Evolutionary conservation across 2,113 vertebrate species (phyloP).

Genomic region (Cnemophilus loriae): DNA sequence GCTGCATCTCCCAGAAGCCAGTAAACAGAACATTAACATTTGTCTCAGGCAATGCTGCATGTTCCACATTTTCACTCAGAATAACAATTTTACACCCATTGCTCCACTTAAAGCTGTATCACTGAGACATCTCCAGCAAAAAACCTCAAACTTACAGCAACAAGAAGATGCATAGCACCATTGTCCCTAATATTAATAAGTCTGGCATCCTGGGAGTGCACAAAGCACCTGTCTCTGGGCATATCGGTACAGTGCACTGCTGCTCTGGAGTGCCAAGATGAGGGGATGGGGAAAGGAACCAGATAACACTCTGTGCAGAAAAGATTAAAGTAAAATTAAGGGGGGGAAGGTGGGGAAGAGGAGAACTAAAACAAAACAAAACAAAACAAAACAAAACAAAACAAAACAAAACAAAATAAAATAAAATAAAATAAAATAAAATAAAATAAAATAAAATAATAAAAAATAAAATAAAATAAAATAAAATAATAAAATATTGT

Average conservation of each 20-base stretch:
- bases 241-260: neutral
- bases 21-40: neutral
- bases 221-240: neutral
- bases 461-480: neutral
- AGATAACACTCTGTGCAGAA: neutral
- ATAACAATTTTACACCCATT: neutral
- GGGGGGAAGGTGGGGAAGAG: fast-evolving
- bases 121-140: neutral
- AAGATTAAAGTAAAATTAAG: neutral
- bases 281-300: neutral
- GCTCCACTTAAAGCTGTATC: neutral
- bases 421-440: neutral
- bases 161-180: neutral
- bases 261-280: neutral
- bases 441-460: neutral
- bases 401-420: neutral
- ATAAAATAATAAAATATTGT: neutral
- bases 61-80: conserved; percentile 20
- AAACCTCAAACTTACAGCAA: neutral
- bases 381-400: neutral
- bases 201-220: neutral
- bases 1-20: neutral
- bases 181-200: neutral
- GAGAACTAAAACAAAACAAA: neutral
- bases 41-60: neutral